Evolutionary conservation across 1,140 invertebrate genomes (phyloP).

Genomic region (Gryon sp.): DNA sequence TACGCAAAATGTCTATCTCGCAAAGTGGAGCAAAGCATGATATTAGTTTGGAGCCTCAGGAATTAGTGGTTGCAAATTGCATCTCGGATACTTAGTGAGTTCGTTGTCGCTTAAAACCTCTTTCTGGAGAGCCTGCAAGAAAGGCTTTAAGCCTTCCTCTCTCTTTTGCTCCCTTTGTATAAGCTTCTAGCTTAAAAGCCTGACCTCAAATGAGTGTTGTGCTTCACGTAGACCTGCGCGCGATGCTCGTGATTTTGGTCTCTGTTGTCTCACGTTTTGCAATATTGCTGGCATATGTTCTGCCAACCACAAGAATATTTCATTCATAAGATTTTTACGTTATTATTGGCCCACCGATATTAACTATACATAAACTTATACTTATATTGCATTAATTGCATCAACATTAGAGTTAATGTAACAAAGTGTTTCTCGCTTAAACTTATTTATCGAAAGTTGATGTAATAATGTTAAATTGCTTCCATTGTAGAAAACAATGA

Average conservation of each 20-base stretch:
- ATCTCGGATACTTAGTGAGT: constrained; percentile 62
- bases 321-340: too few relatives aligned
- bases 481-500: too few relatives aligned
- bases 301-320: constrained; percentile 8
- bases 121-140: constrained; percentile 49
- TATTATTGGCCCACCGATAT: too few relatives aligned
- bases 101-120: constrained; percentile 66
- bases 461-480: too few relatives aligned
- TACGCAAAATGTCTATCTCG: constrained; percentile 40
- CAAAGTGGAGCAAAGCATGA: constrained; percentile 46
- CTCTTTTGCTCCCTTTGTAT: constrained; percentile 41
- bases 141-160: constrained; percentile 51
- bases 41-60: constrained; percentile 61
- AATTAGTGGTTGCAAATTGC: constrained; percentile 68
- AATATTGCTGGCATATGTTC: constrained; percentile 11
- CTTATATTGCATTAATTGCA: too few relatives aligned
- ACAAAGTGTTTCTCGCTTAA: too few relatives aligned
- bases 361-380: too few relatives aligned
- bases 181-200: constrained; percentile 66
- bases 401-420: too few relatives aligned
- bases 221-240: constrained; percentile 23
- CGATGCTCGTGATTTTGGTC: constrained; percentile 23
- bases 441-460: too few relatives aligned
- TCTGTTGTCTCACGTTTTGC: constrained; percentile 3
- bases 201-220: constrained; percentile 62